Evolutionary conservation across 1,140 invertebrate genomes (phyloP), one percentile per base, ranked within the genome.

Genomic region (Tachypleus tridentatus): DNA sequence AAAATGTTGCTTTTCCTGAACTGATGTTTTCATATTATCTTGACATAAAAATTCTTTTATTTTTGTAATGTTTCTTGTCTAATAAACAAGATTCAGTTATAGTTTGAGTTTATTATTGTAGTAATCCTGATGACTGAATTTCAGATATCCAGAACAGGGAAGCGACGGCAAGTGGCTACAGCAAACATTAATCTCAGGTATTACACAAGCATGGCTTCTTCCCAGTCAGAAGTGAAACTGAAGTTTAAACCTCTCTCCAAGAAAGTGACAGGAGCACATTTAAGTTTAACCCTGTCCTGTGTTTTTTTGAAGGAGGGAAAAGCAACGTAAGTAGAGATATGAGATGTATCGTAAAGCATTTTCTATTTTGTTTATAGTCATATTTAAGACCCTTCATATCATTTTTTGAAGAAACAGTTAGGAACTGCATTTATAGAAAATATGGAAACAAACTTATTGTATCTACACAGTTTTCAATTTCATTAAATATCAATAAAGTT

Each of bases 281-380:
- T 97, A 56, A 87, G 91, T 73, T 85, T 95, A 64, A 97, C 92
- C 47, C 79, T 97, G 52, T 93, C 91, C 8, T 95, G 90, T 76
- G 90, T 93, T 11, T 88, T 98, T 75, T 77, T 97, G 3, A 79
- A 91, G 58, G 93, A 97, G 79, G 94, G 93, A 66, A 96, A 94
- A 81, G 93, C 94, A 54, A 97, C 93, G 94, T 97, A 83, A 87
- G 91, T 86, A 49, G 29, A 29, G 29, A 29, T 29, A 2, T 29
- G 29, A 29, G 29, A 29, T 29, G 2, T 29, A 29, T 29, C 29
- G 29, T 29, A 29, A 29, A 29, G 29, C 2, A 11, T 63, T 58
- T 49, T 53, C 6, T 54, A 47, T 29, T 29, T 29, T 29, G 29
- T 29, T 29, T 29, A 29, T 29, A 29, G 29, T 29, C 29, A 29